Evolutionary conservation across 2,888 invertebrate species (phyloP).

Genomic region (Cepaea hortensis): DNA sequence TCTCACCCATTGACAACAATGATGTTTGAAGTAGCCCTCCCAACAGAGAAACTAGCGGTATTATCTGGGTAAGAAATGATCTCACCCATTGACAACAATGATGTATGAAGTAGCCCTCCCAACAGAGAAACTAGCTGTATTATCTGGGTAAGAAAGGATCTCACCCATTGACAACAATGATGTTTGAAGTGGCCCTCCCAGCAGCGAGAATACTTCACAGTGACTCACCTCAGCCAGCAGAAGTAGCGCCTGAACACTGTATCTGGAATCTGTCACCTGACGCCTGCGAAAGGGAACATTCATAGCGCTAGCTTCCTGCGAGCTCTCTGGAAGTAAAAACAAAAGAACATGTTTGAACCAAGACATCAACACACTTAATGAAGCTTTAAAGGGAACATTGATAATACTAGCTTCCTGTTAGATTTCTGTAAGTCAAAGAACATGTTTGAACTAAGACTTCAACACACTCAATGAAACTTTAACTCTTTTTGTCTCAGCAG

Average conservation of each 20-base stretch:
- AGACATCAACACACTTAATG: not conserved
- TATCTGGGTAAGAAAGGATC: too few species aligned
- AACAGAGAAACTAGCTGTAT: too few species aligned
- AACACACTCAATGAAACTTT: not conserved
- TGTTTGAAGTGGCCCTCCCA: too few species aligned
- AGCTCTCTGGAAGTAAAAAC: not conserved
- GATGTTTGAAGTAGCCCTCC: too few species aligned
- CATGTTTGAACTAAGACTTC: not conserved
- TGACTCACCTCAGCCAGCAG: constrained; percentile 81
- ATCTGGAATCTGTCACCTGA: constrained; percentile 49
- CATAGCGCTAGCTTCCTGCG: constrained; percentile 8
- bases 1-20: too few species aligned
- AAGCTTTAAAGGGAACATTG: not conserved
- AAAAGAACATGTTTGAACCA: not conserved
- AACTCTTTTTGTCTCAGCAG: not conserved
- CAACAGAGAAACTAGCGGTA: too few species aligned
- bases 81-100: too few species aligned
- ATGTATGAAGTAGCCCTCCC: too few species aligned
- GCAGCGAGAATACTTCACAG: too few species aligned
- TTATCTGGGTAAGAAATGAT: too few species aligned
- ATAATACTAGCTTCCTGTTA: constrained; percentile 10
- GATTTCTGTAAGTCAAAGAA: not conserved
- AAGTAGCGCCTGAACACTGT: constrained; percentile 85
- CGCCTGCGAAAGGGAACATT: constrained; percentile 16
- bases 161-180: too few species aligned